A percentile compares a stretch with the other conserved stretches of the same genome.
These are phyloP conservation scores for Paelopatides confundens DNA, from an alignment of 53 echinoderm and acorn worm species.

Conservation along the genomic window DNA sequence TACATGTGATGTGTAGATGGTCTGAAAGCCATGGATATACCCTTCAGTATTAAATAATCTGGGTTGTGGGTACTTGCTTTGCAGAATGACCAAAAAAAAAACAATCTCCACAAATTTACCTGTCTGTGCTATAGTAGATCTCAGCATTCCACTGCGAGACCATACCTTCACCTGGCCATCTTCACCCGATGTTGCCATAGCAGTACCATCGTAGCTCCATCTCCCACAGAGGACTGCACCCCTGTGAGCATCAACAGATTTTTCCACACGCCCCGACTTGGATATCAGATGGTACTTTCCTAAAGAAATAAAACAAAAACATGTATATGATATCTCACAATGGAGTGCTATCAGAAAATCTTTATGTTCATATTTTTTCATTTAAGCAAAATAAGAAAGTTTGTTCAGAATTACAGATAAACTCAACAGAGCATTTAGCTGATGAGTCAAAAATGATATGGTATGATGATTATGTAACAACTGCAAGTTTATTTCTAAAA, in stretches of 20 bases:
- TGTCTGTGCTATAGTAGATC: slow-evolving; percentile 95
- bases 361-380: no score
- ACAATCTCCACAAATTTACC: slow-evolving; percentile 45
- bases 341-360: no score
- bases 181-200: slow-evolving; percentile 98
- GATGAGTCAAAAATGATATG: no score
- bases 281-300: slow-evolving; percentile 95
- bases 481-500: no score
- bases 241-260: slow-evolving; percentile 95
- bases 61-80: no score
- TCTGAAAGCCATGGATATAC: no score
- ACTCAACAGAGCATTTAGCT: no score
- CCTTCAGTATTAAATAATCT: no score
- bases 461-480: no score
- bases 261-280: slow-evolving; percentile 97
- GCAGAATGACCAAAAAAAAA: not conserved
- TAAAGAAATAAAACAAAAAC: slow-evolving; percentile 4
- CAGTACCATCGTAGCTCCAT: slow-evolving; percentile 99
- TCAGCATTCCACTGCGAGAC: slow-evolving; percentile 98
- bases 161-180: slow-evolving; percentile 99
- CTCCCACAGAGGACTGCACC: slow-evolving; percentile 96
- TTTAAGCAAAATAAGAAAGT: no score
- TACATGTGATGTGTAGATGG: no score
- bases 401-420: no score
- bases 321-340: not conserved